Evolutionary conservation across 2,888 invertebrate genomes (phyloP).

Genomic region (Lasioglossum marginatum): DNA sequence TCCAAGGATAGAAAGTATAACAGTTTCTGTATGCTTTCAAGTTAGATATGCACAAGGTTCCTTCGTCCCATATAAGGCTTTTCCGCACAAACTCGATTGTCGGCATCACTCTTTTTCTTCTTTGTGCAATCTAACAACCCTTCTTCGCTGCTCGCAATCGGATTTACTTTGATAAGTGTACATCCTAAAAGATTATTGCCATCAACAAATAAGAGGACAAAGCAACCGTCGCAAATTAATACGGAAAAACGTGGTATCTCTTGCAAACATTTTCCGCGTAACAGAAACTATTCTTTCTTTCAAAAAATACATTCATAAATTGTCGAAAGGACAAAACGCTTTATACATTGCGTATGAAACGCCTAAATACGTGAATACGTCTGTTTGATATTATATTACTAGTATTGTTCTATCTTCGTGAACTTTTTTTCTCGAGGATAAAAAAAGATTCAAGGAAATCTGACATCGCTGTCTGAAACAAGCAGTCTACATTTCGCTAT

Average conservation of each 20-base stretch:
- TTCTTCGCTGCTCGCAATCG: not conserved
- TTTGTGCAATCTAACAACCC: slow-evolving; percentile 1
- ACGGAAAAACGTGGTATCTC: not conserved
- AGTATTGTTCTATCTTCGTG: not conserved
- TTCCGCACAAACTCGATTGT: slow-evolving; percentile 15
- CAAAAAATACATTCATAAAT: not conserved
- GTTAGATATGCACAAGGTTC: slow-evolving; percentile 18
- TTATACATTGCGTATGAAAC: not conserved
- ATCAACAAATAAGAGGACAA: not conserved
- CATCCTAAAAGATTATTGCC: not conserved
- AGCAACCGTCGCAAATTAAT: not conserved
- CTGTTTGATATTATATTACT: not conserved
- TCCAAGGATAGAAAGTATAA: slow-evolving; percentile 35
- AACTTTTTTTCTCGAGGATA: not conserved
- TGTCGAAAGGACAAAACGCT: not conserved
- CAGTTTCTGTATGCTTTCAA: slow-evolving; percentile 27
- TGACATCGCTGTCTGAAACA: not conserved
- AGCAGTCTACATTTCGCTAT: not conserved
- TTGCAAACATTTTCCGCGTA: not conserved
- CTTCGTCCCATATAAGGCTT: slow-evolving; percentile 15
- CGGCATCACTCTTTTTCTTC: not conserved
- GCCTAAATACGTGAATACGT: not conserved
- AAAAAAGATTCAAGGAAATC: not conserved
- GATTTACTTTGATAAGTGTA: not conserved
- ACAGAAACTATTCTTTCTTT: not conserved